These are phyloP conservation scores for Gobio gobio DNA, from an alignment of 2,113 vertebrate genomes.

Conservation along the genomic window DNA sequence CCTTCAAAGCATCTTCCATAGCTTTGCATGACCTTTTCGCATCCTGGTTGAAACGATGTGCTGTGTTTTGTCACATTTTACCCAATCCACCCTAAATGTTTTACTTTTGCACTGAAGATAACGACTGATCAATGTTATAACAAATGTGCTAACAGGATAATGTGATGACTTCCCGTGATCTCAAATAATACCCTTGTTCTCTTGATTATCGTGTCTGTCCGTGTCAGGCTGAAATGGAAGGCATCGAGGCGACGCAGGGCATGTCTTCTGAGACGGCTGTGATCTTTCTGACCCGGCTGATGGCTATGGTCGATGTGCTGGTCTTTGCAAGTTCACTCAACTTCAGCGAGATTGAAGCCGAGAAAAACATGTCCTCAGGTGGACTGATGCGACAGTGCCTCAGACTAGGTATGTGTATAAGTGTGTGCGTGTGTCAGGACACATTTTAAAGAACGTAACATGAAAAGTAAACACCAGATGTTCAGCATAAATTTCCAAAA, in stretches of 20 bases:
- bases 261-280: constrained; percentile 96
- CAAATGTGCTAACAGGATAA: not conserved
- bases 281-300: constrained; percentile 93
- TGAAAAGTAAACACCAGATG: not conserved
- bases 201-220: constrained; percentile 24
- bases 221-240: constrained; percentile 90
- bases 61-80: not conserved
- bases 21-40: not conserved
- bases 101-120: not conserved
- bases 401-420: constrained; percentile 81
- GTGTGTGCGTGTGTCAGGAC: constrained; percentile 30
- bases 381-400: constrained; percentile 97
- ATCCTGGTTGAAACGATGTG: not conserved
- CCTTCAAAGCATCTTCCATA: not conserved
- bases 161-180: not conserved
- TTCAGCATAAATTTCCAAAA: not conserved
- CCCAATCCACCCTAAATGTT: not conserved
- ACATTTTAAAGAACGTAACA: not conserved
- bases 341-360: constrained; percentile 98
- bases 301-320: constrained; percentile 97
- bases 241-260: constrained; percentile 94
- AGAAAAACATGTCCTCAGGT: constrained; percentile 99
- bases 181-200: not conserved
- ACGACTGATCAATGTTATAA: not conserved
- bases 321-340: constrained; percentile 97